Evolutionary conservation across 2,888 invertebrate species (phyloP).

Genomic region (Spilosoma lubricipeda): DNA sequence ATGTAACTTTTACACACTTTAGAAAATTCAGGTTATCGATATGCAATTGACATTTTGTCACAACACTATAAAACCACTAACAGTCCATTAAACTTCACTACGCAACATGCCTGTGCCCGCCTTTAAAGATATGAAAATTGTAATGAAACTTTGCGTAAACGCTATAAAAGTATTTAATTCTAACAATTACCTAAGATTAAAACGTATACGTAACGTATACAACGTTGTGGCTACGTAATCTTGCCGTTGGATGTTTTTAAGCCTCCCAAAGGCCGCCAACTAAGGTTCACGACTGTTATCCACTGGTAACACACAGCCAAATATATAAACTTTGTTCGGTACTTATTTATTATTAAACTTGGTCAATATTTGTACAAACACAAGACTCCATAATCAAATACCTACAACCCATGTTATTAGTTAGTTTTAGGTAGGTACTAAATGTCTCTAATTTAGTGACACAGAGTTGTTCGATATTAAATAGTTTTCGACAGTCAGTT

Average conservation of each 20-base stretch:
- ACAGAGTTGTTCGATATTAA: neutral
- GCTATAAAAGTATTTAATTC: neutral
- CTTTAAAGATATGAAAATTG: slow-evolving; percentile 13
- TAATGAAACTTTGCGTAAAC: slow-evolving; percentile 6
- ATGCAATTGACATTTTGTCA: neutral
- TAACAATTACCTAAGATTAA: neutral
- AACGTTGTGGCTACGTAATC: too few species aligned
- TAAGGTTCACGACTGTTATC: too few species aligned
- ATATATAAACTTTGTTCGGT: neutral
- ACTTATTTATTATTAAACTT: neutral
- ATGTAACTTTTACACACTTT: too few species aligned
- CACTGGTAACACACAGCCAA: too few species aligned
- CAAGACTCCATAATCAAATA: neutral
- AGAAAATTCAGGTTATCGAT: neutral
- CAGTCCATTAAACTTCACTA: slow-evolving; percentile 25
- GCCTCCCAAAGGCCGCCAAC: too few species aligned
- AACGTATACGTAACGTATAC: too few species aligned
- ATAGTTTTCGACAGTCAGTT: neutral
- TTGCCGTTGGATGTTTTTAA: too few species aligned
- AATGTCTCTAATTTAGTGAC: neutral
- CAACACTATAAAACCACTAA: slow-evolving; percentile 27
- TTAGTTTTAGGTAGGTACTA: neutral
- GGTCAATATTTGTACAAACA: neutral
- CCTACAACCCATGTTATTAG: neutral
- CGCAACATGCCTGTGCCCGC: slow-evolving; percentile 8